These are phyloP conservation scores for Sylvietta virens DNA, from an alignment of 2,113 vertebrate genomes.

Conservation along the genomic window DNA sequence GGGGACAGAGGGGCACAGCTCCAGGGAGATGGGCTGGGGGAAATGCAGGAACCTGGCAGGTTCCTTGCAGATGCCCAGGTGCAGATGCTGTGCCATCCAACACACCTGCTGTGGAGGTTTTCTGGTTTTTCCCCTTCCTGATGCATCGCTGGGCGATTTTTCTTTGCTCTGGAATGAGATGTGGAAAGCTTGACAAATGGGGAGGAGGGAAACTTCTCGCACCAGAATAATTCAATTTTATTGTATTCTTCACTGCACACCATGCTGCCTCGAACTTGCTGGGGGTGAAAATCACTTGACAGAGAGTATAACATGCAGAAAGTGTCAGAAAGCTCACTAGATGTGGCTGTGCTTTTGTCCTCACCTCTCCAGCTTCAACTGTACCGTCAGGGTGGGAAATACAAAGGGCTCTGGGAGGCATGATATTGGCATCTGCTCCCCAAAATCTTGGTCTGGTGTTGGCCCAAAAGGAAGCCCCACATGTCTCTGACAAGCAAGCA, in stretches of 20 bases:
- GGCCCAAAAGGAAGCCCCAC: not conserved
- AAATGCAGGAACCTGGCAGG: not conserved
- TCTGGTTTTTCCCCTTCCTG: not conserved
- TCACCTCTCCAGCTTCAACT: not conserved
- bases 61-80: no score
- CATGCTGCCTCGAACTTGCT: not conserved
- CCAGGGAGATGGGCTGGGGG: not conserved
- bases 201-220: not conserved
- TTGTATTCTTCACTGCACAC: not conserved
- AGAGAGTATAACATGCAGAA: not conserved
- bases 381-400: not conserved
- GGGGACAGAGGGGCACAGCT: not conserved
- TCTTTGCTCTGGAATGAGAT: not conserved
- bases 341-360: not conserved
- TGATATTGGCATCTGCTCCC: not conserved
- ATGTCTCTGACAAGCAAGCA: fast-evolving
- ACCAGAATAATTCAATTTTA: constrained; percentile 31
- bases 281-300: not conserved
- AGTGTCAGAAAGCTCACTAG: not conserved
- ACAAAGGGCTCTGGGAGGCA: not conserved
- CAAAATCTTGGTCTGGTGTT: not conserved
- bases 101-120: not conserved
- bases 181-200: constrained; percentile 27
- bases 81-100: not conserved
- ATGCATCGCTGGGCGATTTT: not conserved